Base-by-base conservation (phyloP, 2,888 invertebrate species). In the Drosophila borborema region DNA sequence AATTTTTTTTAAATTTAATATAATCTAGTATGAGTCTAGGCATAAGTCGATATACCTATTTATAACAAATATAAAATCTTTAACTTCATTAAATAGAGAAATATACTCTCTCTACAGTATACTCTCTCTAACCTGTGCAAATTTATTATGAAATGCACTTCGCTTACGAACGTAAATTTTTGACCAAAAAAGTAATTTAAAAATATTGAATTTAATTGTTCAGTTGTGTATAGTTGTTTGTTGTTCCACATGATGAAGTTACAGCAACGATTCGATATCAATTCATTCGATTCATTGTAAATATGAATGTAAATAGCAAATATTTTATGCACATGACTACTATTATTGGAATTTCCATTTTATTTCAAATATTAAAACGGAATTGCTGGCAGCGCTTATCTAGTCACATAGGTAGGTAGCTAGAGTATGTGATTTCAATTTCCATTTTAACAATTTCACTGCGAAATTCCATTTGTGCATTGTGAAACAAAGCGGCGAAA, bases 321-420 rank as follows among this genome's bases (percentile, higher is more conserved):
- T 56, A 61, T 76, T 66, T 53, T 62, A 72, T 76, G 77, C 55
- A 66, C 51, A 53, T 56, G 49, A 62, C 59, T 59, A 45, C 49
- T 55, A 34, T 45, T 61, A 16, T 34, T 41, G 14, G 36, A 6
- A 54, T 38, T 48, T 20, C 18, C 14, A 20, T 23, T 28, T 23
- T 28, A 61, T 43, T 45, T 38, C 18, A 38, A 60, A 64, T 75
- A 51, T 40, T 48, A 14, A 18, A 74, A 66, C 75, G 73, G 83
- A 78, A 70, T 65, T 53, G 28, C 20, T 63, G 74, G 28, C 18
- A 64, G 74, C 77, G 74, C 80, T 82, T 81, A 82, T 82, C 81
- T 75, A 8, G 67, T 61, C 62, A 70, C 81, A 64, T 62, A 74
- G 68, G 23, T 62, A 63, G 62, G 40, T 68, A 18, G 38, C 38